Conservation (phyloP, 2,797 vertebrate species). For the Dendrocincla fuliginosa region DNA sequence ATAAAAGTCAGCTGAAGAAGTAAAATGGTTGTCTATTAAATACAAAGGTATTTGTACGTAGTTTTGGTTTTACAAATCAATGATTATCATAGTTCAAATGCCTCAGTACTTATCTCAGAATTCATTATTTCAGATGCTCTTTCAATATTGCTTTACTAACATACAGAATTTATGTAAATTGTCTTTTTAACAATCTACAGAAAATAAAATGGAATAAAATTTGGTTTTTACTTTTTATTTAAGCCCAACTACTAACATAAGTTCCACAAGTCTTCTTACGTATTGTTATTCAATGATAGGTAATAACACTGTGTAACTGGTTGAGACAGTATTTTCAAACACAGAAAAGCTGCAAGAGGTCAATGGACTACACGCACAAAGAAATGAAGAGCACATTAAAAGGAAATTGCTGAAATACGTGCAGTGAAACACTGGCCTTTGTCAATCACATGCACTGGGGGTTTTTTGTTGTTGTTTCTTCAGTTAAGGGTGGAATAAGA, state of each 20-base stretch:
- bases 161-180: neutral
- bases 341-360: neutral
- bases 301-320: neutral
- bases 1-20: neutral
- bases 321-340: neutral
- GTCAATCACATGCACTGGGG: neutral
- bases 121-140: neutral
- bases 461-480: accelerated
- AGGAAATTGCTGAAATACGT: neutral
- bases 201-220: neutral
- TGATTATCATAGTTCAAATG: neutral
- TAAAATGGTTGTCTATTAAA: neutral
- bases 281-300: neutral
- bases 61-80: neutral
- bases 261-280: neutral
- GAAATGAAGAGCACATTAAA: neutral
- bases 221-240: accelerated
- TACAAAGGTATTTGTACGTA: neutral
- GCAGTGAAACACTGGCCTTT: neutral
- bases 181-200: neutral
- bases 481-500: neutral
- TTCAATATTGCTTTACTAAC: neutral
- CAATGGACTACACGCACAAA: neutral
- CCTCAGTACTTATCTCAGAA: neutral
- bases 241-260: neutral